These are phyloP conservation scores for Clamator glandarius DNA, from an alignment of 2,797 vertebrate genomes.

Conservation along the genomic window DNA sequence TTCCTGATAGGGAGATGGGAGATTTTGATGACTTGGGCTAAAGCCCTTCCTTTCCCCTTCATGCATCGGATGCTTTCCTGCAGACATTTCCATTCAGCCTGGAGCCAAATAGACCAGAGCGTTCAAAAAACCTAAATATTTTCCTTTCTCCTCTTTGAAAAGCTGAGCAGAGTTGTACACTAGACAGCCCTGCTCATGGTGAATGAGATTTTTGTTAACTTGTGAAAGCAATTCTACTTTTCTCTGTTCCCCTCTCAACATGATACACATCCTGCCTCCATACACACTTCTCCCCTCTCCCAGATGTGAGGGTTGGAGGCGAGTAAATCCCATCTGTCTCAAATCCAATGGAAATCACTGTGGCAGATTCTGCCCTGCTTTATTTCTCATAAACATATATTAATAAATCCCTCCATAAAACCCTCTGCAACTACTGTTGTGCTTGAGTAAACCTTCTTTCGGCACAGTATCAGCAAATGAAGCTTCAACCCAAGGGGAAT, in stretches of 20 bases:
- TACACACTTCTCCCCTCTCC: neutral
- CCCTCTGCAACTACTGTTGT: neutral
- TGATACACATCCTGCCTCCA: neutral
- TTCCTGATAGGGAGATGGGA: neutral
- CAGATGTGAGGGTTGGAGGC: neutral
- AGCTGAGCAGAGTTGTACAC: neutral
- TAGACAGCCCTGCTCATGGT: neutral
- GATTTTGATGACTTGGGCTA: neutral
- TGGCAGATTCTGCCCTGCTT: neutral
- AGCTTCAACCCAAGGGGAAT: neutral
- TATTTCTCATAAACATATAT: neutral
- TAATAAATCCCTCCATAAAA: neutral
- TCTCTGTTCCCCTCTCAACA: neutral
- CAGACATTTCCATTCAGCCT: neutral
- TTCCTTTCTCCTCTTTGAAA: neutral
- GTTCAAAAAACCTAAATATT: neutral
- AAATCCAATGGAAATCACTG: neutral
- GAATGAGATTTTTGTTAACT: neutral
- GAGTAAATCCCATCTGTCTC: neutral
- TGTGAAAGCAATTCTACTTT: neutral
- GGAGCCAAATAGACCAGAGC: neutral
- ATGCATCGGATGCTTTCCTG: neutral
- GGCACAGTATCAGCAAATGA: accelerated
- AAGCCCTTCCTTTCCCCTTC: neutral
- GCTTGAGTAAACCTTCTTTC: neutral